Conservation (phyloP, 2,888 invertebrate genomes). For the Congeria kusceri region DNA sequence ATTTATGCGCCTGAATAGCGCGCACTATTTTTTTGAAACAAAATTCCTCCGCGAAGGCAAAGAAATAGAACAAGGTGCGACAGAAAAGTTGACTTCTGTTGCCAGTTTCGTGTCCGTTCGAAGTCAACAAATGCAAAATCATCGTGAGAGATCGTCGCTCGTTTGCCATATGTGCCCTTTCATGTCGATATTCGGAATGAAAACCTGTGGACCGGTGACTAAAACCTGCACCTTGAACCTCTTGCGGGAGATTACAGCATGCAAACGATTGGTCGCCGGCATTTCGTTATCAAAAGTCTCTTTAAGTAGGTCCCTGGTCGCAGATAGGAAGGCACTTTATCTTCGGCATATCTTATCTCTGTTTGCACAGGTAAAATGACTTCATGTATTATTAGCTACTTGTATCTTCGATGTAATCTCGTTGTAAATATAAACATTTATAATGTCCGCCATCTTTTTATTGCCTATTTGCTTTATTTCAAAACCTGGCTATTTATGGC, state of each 20-base stretch:
- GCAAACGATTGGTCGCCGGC: slow-evolving; percentile 43
- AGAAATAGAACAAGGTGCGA: background rate
- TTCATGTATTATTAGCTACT: slow-evolving; percentile 65
- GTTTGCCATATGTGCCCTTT: slow-evolving; percentile 53
- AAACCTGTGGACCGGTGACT: slow-evolving; percentile 35
- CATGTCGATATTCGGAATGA: slow-evolving; percentile 38
- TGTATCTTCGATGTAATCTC: slow-evolving; percentile 47
- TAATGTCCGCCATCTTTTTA: slow-evolving; percentile 39
- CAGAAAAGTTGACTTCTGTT: too few species aligned
- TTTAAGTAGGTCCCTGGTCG: slow-evolving; percentile 53
- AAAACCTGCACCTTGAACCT: slow-evolving; percentile 52
- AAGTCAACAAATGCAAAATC: slow-evolving; percentile 20
- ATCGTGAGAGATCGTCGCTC: slow-evolving; percentile 51
- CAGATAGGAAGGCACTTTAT: slow-evolving; percentile 57
- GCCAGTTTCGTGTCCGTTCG: too few species aligned
- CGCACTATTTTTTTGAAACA: slow-evolving; percentile 39
- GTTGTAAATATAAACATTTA: slow-evolving; percentile 55
- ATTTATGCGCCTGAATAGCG: slow-evolving; percentile 46
- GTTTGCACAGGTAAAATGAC: slow-evolving; percentile 63
- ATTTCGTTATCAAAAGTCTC: slow-evolving; percentile 55
- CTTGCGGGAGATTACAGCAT: slow-evolving; percentile 40
- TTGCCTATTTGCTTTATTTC: slow-evolving; percentile 62
- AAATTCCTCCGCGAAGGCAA: slow-evolving; percentile 4
- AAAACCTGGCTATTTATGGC: slow-evolving; percentile 53
- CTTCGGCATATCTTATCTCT: slow-evolving; percentile 62